A percentile compares a stretch with the other conserved stretches of the same genome.
Conservation (phyloP, 2,113 vertebrate genomes). For the Hiodon alosoides region DNA sequence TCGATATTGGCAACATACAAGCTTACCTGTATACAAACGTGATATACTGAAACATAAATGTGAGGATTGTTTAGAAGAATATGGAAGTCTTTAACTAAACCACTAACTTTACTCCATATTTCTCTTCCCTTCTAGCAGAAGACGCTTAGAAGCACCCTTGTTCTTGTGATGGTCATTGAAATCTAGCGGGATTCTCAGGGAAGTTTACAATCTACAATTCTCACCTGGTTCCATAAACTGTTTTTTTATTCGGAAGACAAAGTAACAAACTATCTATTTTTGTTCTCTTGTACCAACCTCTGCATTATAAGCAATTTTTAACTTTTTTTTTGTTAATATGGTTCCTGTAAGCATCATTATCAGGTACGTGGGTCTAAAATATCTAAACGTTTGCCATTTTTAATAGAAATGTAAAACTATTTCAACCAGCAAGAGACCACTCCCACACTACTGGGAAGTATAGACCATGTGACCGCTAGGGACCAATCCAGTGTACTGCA, state of each 20-base stretch:
- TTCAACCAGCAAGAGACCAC: too few species aligned
- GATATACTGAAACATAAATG: neutral
- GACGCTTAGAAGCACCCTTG: neutral
- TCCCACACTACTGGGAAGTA: too few species aligned
- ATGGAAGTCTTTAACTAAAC: neutral
- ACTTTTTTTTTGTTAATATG: too few species aligned
- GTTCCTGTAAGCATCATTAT: too few species aligned
- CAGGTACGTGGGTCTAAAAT: too few species aligned
- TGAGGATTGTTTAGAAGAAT: neutral
- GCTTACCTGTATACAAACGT: neutral
- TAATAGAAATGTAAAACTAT: too few species aligned
- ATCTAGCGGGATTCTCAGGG: too few species aligned
- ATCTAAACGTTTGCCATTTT: too few species aligned
- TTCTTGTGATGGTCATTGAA: too few species aligned
- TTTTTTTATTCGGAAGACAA: constrained; percentile 22
- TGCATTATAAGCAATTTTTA: too few species aligned
- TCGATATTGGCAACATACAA: constrained; percentile 6
- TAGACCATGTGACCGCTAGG: too few species aligned
- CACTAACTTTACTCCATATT: neutral
- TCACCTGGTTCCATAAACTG: neutral
- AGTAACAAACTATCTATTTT: neutral
- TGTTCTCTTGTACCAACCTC: neutral
- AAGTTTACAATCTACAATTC: neutral
- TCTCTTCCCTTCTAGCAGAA: neutral
- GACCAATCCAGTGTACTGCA: too few species aligned